These are phyloP conservation scores for Leguminivora glycinivorella DNA, from an alignment of 1,140 invertebrate genomes.

Conservation along the genomic window DNA sequence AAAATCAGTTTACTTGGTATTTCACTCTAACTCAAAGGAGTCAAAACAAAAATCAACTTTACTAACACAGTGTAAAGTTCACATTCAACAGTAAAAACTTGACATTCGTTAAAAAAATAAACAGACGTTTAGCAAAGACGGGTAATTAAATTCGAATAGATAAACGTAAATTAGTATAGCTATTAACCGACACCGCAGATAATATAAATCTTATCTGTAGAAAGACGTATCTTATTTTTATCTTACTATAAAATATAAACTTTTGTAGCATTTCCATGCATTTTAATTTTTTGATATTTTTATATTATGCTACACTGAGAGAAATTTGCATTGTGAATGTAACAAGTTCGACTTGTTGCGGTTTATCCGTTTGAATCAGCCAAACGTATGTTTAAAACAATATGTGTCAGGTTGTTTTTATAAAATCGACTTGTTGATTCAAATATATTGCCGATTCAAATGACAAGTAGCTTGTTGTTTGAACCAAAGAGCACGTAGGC, in stretches of 20 bases:
- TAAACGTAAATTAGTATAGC: constrained; percentile 13
- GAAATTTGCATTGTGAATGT: no score
- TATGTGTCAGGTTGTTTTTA: no score
- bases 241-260: constrained; percentile 5
- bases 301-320: no score
- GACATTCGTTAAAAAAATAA: not conserved
- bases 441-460: no score
- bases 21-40: not conserved
- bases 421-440: no score
- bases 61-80: not conserved
- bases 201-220: not conserved
- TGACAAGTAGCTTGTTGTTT: no score
- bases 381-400: no score
- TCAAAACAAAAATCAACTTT: not conserved
- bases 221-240: not conserved
- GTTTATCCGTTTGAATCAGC: no score
- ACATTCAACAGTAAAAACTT: not conserved
- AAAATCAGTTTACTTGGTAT: no score
- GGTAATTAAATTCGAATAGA: constrained; percentile 4
- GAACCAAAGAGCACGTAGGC: no score
- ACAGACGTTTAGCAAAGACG: not conserved
- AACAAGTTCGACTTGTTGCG: no score
- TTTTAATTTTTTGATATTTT: not conserved
- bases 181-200: constrained; percentile 6
- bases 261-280: not conserved